Evolutionary conservation across 2,888 invertebrate species (phyloP), one percentile per base, ranked within the genome.

Genomic region (Rotaria macrura): DNA sequence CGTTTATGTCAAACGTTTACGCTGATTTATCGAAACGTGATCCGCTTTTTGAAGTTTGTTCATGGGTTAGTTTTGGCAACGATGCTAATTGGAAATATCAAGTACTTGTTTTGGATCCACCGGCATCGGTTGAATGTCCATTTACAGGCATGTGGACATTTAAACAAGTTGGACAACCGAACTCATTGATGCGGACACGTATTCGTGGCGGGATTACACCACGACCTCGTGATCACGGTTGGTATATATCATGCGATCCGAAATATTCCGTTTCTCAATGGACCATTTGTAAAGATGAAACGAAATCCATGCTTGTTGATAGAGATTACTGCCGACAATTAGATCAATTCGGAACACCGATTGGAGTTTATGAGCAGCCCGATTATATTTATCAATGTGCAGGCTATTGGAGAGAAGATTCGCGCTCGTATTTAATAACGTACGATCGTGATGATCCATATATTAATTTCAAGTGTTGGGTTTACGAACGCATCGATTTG

Each of bases 111-210:
- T 90, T 90, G 88, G 89, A 91, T 87, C 91, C 91, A 17, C 97
- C 97, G 0, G 94, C 95, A 0, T 94, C 97, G 0, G 94, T 98
- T 10, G 93, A 95, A 74, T 98, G 97, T 91, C 97, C 97, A 0
- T 94, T 98, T 1, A 97, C 96, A 72, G 98, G 98, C 2, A 96
- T 97, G 91, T 98, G 96, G 90, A 95, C 94, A 90, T 98, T 98
- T 89, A 94, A 94, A 0, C 97, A 98, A 85, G 87, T 87, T 0
- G 88, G 89, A 14, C 87, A 88, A 55, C 38, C 85, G 0, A 88
- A 89, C 54, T 90, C 90, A 87, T 87, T 89, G 54, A 97, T 97
- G 89, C 94, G 94, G 92, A 97, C 97, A 0, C 93, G 97, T 90
- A 97, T 98, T 89, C 93, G 97, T 84, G 97, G 97, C 87, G 96